Evolutionary conservation across 1,140 invertebrate species (phyloP), one percentile per base, ranked within the genome.

Genomic region (Helicoverpa armigera): DNA sequence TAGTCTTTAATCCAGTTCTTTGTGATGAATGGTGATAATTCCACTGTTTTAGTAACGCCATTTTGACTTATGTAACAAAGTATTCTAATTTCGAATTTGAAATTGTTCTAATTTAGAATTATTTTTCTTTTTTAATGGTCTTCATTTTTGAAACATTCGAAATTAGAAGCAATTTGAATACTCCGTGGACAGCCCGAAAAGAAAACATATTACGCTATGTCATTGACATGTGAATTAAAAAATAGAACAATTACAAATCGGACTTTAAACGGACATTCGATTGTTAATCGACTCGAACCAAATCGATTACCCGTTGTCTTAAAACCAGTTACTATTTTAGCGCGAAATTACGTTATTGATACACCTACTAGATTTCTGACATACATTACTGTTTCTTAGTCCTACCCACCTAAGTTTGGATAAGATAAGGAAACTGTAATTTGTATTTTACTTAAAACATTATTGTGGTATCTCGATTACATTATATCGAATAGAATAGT

Each of bases 241-340:
- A 60, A 56, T 58, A 58, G 29, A 73, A 63, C 35, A 63, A 51
- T 43, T 50, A 10, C 12, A 1, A 48, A 48, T 63, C 31, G 29
- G n/a, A 35, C 51, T 72, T n/a, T 35, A 35, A 23, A 61, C 7
- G 13, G 31, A 14, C 35, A n/a, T 74, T 35, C 61, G 14, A 50
- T 54, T 70, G 67, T 54, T 29, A 61, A 61, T 48, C 48, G 73
- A 76, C 18, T 43, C 48, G 14, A 63, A 51, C 43, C 31, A 63
- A 76, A 76, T 7, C 58, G 43, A 76, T 76, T 76, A 76, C 58
- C 35, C 10, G 58, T 61, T 50, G 58, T 72, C 18, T 61, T 5
- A 18, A 48, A 76, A 76, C 43, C 73, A 31, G 58, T 76, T 74
- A 54, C 9, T 12, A 12, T 76, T 51, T 72, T 43, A 43, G 60